A percentile compares a stretch with the other conserved stretches of the same genome.
Evolutionary conservation across 2,113 vertebrate genomes (phyloP).

Genomic region (Fukomys damarensis): DNA sequence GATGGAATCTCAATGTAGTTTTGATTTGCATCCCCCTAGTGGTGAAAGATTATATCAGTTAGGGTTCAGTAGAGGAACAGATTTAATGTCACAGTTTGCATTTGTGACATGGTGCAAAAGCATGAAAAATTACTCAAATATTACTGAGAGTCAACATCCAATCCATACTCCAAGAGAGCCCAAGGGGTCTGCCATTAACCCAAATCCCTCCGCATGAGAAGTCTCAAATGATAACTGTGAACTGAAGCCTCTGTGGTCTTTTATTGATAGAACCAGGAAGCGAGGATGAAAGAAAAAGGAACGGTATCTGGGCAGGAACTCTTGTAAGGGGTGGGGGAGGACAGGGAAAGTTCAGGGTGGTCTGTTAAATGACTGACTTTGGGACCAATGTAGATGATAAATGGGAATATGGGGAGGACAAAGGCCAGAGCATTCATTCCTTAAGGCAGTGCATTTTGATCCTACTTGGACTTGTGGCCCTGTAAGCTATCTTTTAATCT

Average conservation of each 20-base stretch:
- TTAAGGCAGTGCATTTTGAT: neutral
- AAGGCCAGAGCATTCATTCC: neutral
- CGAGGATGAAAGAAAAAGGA: neutral
- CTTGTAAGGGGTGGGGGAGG: neutral
- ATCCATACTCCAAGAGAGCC: neutral
- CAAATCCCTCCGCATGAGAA: neutral
- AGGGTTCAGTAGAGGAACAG: neutral
- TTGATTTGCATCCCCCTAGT: neutral
- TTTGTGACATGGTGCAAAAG: neutral
- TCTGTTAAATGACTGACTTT: neutral
- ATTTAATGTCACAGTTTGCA: neutral
- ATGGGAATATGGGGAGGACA: neutral
- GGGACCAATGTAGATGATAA: neutral
- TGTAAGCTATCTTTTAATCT: neutral
- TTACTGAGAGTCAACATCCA: neutral
- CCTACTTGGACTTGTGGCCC: neutral
- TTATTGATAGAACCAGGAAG: neutral
- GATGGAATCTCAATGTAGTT: too few species aligned
- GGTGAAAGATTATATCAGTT: neutral
- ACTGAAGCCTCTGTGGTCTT: neutral
- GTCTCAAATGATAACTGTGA: neutral
- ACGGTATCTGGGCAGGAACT: neutral
- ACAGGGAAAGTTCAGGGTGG: neutral
- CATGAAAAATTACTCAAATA: neutral
- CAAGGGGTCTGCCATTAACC: neutral